Conservation (phyloP, 2,113 vertebrate genomes). For the Ailuropoda melanoleuca region DNA sequence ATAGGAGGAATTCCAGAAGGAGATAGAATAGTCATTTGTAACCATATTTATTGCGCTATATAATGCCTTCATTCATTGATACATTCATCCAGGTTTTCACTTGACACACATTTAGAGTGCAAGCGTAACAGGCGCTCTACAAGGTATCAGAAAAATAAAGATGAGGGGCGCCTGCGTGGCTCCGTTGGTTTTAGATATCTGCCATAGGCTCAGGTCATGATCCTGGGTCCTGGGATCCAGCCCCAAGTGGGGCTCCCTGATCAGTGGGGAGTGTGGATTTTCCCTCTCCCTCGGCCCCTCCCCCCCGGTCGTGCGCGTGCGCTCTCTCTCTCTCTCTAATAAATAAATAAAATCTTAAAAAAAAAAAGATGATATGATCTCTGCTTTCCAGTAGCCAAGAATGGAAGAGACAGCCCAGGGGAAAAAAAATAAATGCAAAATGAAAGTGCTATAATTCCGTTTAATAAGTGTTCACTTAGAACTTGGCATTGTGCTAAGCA, state of each 20-base stretch:
- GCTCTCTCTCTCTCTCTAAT: too few species aligned
- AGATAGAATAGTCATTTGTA: conserved; percentile 27
- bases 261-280: neutral
- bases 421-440: conserved; percentile 35
- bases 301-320: too few species aligned
- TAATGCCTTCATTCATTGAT: neutral
- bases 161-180: neutral
- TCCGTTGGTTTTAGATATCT: neutral
- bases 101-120: neutral
- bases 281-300: too few species aligned
- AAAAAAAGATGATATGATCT: conserved; percentile 33
- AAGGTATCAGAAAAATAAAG: conserved; percentile 34
- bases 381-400: conserved; percentile 7
- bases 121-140: neutral
- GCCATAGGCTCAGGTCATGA: neutral
- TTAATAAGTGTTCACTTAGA: conserved; percentile 38
- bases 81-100: conserved; percentile 38
- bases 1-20: conserved; percentile 8
- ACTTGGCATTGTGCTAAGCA: neutral
- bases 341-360: too few species aligned
- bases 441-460: conserved; percentile 35
- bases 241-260: neutral
- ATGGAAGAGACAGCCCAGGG: neutral
- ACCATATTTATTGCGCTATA: neutral
- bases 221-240: neutral